phyloP scores from a whole-genome alignment of 92 coral and sea anemone species.

The Zoanthus sociatus region DNA sequence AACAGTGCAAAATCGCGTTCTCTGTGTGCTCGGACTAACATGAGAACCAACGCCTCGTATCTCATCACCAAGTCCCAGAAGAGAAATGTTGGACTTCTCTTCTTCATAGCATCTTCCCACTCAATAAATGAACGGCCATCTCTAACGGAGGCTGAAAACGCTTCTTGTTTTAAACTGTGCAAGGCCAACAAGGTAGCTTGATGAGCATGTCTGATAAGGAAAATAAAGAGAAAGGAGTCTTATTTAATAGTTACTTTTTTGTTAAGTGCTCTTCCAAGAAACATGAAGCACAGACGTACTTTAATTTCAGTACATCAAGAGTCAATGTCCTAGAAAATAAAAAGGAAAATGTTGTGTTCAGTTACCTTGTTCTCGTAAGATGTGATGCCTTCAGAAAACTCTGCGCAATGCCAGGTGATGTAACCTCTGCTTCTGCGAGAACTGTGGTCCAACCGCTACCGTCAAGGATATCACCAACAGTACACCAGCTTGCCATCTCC shows the following conservation, averaged over 20 bases:
- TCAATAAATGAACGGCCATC: conserved; percentile 8
- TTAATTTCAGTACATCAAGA: neutral
- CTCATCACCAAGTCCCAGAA: conserved; percentile 34
- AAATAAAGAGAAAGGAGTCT: conserved; percentile 14
- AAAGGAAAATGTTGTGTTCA: neutral
- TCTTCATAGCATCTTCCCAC: conserved; percentile 42
- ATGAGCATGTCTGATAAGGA: conserved; percentile 59
- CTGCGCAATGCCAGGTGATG: conserved; percentile 46
- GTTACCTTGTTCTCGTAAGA: conserved; percentile 41
- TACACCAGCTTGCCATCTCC: conserved; percentile 62
- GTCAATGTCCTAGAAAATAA: neutral
- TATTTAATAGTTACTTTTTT: neutral
- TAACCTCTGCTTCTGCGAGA: conserved; percentile 57
- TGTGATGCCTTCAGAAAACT: conserved; percentile 46
- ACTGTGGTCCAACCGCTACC: conserved; percentile 62
- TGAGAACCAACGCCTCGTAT: conserved; percentile 52
- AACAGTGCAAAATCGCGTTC: conserved; percentile 46
- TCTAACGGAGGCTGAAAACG: conserved; percentile 29
- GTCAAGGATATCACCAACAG: conserved; percentile 63
- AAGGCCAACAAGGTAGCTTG: conserved; percentile 66
- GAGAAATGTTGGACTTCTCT: conserved; percentile 53
- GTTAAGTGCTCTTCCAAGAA: neutral
- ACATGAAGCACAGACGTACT: neutral
- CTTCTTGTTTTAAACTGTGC: conserved; percentile 41
- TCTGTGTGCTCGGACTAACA: conserved; percentile 47